Evolutionary conservation across 92 coral and sea anemone species (phyloP).

Genomic region (Actinostola sp.): DNA sequence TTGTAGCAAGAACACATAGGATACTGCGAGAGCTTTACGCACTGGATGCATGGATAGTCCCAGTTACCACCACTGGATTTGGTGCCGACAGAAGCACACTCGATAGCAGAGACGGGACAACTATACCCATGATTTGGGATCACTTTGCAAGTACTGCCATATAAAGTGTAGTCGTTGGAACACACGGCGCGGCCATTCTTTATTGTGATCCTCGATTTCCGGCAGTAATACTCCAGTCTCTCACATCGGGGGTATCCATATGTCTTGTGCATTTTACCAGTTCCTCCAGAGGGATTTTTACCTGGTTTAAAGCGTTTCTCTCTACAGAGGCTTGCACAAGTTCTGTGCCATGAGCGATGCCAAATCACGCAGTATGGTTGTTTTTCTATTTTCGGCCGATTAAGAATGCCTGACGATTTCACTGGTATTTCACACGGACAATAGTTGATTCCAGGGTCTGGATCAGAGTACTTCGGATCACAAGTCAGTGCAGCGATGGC

Average conservation of each 20-base stretch:
- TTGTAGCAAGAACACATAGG: background rate
- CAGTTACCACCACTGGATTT: conserved; percentile 11
- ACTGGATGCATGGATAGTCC: conserved; percentile 23
- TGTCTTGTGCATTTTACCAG: conserved; percentile 19
- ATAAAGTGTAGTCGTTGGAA: background rate
- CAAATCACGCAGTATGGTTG: background rate
- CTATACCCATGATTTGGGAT: conserved; percentile 25
- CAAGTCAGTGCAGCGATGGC: conserved; percentile 16
- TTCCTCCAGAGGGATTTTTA: conserved; percentile 7
- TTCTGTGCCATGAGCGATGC: background rate
- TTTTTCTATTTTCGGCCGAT: background rate
- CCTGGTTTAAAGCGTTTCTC: conserved; percentile 5
- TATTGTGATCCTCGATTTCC: conserved; percentile 1
- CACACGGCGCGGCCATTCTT: conserved; percentile 10
- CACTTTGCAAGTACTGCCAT: conserved; percentile 15
- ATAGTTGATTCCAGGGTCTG: conserved; percentile 27
- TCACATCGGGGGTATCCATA: conserved; percentile 26
- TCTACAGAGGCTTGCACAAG: background rate
- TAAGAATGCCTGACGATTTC: no score
- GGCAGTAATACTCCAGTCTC: conserved; percentile 18
- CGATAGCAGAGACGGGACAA: conserved; percentile 19
- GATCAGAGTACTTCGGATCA: conserved; percentile 11
- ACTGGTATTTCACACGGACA: conserved; percentile 23
- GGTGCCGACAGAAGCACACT: conserved; percentile 11
- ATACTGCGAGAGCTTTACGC: conserved; percentile 8